These are phyloP conservation scores for Helarctos malayanus DNA, from an alignment of 2,797 vertebrate genomes.

Conservation along the genomic window DNA sequence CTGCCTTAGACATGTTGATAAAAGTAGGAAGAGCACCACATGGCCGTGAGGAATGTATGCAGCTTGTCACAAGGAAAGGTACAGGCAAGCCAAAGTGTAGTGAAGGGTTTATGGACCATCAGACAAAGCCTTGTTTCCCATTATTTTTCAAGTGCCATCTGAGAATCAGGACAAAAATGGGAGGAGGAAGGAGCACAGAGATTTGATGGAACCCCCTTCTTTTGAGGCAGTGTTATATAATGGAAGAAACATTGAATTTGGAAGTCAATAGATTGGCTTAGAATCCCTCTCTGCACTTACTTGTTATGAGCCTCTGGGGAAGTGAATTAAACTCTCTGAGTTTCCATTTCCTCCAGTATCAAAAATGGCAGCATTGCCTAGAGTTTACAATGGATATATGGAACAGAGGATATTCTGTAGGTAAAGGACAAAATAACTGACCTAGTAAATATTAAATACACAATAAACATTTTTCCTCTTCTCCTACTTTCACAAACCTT, in stretches of 20 bases:
- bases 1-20: neutral
- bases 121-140: neutral
- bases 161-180: neutral
- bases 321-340: constrained; percentile 23
- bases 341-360: constrained; percentile 58
- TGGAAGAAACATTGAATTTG: fast-evolving
- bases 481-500: neutral
- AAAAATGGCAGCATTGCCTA: neutral
- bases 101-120: neutral
- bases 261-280: neutral
- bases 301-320: constrained; percentile 10
- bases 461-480: neutral
- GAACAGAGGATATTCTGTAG: neutral
- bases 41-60: no score
- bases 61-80: neutral
- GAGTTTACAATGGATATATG: neutral
- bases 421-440: neutral
- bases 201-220: neutral
- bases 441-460: neutral
- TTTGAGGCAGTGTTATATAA: neutral
- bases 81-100: neutral
- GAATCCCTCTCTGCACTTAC: neutral
- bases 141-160: neutral
- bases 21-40: neutral
- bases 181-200: neutral